phyloP scores from a whole-genome alignment of 1,140 invertebrate genomes.

The Tetramorium simillimum region DNA sequence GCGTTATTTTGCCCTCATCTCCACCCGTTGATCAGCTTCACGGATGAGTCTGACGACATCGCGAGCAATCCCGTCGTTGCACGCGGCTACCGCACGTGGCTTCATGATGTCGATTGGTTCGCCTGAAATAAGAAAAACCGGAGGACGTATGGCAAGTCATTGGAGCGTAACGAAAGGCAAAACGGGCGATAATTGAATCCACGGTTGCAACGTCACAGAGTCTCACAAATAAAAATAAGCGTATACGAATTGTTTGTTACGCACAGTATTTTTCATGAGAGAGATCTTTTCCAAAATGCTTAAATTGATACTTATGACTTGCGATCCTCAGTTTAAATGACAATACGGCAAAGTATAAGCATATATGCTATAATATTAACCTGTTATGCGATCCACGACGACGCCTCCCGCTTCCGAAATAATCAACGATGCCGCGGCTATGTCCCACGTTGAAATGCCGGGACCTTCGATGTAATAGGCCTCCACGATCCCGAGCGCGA shows the following conservation, averaged over 20 bases:
- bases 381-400: conserved; percentile 91
- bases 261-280: neutral
- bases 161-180: conserved; percentile 6
- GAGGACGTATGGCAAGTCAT: neutral
- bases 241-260: neutral
- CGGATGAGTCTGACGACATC: conserved; percentile 85
- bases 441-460: conserved; percentile 92
- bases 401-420: conserved; percentile 92
- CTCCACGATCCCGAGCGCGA: conserved; percentile 90
- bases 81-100: conserved; percentile 88
- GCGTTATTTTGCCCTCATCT: conserved; percentile 61
- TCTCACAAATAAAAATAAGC: neutral
- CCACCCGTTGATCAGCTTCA: conserved; percentile 82
- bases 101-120: conserved; percentile 89
- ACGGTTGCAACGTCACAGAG: neutral
- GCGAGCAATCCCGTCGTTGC: conserved; percentile 87
- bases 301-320: neutral
- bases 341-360: neutral
- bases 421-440: conserved; percentile 91
- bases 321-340: neutral
- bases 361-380: conserved; percentile 69
- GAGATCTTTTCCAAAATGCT: neutral
- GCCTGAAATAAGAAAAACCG: conserved; percentile 81
- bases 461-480: conserved; percentile 92
- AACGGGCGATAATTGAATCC: neutral